Evolutionary conservation across 1,140 invertebrate genomes (phyloP).

Genomic region (Nautilus pompilius): DNA sequence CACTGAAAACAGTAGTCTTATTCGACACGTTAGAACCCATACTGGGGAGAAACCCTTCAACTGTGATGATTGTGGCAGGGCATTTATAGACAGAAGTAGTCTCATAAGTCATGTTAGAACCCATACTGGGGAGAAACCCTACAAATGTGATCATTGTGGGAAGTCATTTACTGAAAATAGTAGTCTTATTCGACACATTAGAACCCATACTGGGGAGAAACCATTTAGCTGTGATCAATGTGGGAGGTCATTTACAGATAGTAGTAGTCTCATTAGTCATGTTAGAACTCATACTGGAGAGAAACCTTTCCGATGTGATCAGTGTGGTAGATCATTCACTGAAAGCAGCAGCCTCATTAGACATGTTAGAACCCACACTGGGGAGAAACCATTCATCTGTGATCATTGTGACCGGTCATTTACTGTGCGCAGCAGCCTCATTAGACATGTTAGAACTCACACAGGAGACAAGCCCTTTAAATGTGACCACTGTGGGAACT

Average conservation of each 20-base stretch:
- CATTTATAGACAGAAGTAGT: slow-evolving; percentile 82
- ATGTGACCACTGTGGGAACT: slow-evolving; percentile 85
- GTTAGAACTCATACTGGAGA: slow-evolving; percentile 63
- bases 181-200: slow-evolving; percentile 16
- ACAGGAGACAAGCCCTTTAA: slow-evolving; percentile 76
- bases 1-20: slow-evolving; percentile 84
- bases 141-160: neutral
- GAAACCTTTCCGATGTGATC: slow-evolving; percentile 71
- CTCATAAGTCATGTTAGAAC: slow-evolving; percentile 79
- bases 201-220: slow-evolving; percentile 18
- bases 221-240: slow-evolving; percentile 22
- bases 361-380: slow-evolving; percentile 10
- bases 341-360: slow-evolving; percentile 7
- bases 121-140: slow-evolving; percentile 37
- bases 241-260: slow-evolving; percentile 12
- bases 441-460: slow-evolving; percentile 75
- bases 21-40: slow-evolving; percentile 89
- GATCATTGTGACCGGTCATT: slow-evolving; percentile 87
- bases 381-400: slow-evolving; percentile 20
- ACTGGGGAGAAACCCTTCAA: slow-evolving; percentile 94
- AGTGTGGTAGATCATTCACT: slow-evolving; percentile 62
- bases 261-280: slow-evolving; percentile 6
- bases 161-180: slow-evolving; percentile 8
- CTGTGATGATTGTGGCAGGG: slow-evolving; percentile 83
- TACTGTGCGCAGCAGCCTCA: slow-evolving; percentile 80